A percentile compares a stretch with the other conserved stretches of the same genome.
phyloP scores from a whole-genome alignment of 2,797 vertebrate genomes.

The Gallinago stenura region DNA sequence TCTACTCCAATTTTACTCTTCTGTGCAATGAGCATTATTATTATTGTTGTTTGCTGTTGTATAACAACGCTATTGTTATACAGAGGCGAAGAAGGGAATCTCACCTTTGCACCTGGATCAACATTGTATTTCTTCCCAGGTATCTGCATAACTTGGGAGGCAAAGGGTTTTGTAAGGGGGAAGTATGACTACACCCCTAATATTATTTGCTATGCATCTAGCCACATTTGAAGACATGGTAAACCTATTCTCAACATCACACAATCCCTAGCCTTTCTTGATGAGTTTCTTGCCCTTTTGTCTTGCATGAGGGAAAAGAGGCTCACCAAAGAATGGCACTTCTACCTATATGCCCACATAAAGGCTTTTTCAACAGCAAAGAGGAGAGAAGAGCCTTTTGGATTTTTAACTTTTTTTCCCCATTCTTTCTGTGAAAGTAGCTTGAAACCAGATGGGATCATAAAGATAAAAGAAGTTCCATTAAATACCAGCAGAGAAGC shows the following conservation, averaged over 20 bases:
- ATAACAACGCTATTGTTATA: neutral
- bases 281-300: neutral
- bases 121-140: neutral
- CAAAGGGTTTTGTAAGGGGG: neutral
- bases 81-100: neutral
- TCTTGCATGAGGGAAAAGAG: neutral
- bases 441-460: slow-evolving; percentile 55
- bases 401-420: neutral
- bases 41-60: too few relatives aligned
- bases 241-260: neutral
- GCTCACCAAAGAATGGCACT: neutral
- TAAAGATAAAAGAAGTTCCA: slow-evolving; percentile 62
- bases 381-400: neutral
- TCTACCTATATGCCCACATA: neutral
- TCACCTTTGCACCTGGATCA: neutral
- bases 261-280: neutral
- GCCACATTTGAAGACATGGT: neutral
- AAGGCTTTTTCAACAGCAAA: neutral
- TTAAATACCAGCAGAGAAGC: slow-evolving; percentile 48
- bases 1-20: neutral
- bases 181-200: neutral
- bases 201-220: neutral
- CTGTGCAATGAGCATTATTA: neutral
- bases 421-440: neutral
- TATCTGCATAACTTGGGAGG: neutral